Evolutionary conservation across 2,888 invertebrate species (phyloP).

Genomic region (Amphipyra berbera): DNA sequence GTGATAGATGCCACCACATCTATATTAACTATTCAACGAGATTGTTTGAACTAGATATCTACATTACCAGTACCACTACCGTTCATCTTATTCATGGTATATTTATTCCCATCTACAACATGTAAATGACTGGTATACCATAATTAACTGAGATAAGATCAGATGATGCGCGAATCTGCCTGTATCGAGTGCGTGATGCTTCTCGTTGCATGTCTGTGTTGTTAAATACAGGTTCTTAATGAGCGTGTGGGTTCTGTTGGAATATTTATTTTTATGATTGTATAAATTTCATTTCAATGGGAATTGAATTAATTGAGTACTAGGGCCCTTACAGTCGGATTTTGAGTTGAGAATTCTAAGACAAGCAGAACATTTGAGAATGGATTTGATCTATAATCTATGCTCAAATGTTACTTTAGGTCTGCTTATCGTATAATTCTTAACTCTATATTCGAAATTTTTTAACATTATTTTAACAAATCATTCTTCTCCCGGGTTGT

Average conservation of each 20-base stretch:
- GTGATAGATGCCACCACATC: no score
- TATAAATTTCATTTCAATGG: no score
- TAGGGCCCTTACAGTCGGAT: no score
- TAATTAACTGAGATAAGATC: conserved; percentile 48
- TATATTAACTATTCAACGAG: neutral
- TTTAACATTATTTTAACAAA: no score
- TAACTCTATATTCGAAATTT: no score
- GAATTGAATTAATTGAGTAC: no score
- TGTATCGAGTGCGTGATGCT: conserved; percentile 36
- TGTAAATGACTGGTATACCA: conserved; percentile 22
- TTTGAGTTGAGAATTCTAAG: no score
- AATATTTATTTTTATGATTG: neutral
- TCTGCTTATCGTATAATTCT: no score
- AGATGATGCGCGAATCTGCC: conserved; percentile 32
- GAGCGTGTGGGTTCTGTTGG: conserved; percentile 15
- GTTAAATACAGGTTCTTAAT: conserved; percentile 17
- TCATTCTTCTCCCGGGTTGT: no score
- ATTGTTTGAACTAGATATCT: neutral
- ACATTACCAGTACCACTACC: neutral
- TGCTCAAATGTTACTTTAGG: no score
- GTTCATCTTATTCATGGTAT: neutral
- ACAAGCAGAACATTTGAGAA: no score
- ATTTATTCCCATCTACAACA: conserved; percentile 15
- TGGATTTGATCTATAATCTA: no score
- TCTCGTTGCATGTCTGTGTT: conserved; percentile 27